phyloP scores from a whole-genome alignment of 1,140 invertebrate species.

The Drosophila biarmipes region DNA sequence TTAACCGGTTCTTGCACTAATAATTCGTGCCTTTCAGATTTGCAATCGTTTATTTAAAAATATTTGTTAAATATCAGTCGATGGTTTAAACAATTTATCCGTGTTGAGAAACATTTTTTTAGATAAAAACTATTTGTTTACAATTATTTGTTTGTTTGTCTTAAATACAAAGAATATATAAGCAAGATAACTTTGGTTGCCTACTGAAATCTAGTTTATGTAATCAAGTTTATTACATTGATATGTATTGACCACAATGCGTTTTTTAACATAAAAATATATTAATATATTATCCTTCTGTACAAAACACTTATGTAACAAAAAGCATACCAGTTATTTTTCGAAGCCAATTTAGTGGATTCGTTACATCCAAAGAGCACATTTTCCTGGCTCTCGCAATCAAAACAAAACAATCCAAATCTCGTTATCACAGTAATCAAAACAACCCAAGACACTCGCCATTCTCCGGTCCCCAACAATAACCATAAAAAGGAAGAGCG shows the following conservation, averaged over 20 bases:
- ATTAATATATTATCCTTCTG: no score
- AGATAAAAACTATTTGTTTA: no score
- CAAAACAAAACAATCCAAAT: conserved; percentile 41
- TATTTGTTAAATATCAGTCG: no score
- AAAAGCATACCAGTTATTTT: background rate
- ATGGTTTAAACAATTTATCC: no score
- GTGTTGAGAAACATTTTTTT: no score
- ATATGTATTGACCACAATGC: no score
- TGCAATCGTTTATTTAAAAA: no score
- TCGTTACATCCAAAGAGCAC: background rate
- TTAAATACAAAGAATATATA: no score
- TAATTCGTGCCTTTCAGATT: background rate
- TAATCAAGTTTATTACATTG: background rate
- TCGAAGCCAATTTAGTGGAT: background rate
- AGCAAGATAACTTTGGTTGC: no score
- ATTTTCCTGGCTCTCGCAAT: conserved; percentile 17
- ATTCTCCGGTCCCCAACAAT: conserved; percentile 25
- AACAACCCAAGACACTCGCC: conserved; percentile 13
- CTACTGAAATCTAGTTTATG: no score
- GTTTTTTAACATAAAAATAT: no score
- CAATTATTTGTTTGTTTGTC: no score
- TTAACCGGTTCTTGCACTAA: background rate
- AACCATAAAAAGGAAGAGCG: conserved; percentile 49
- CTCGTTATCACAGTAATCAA: conserved; percentile 30
- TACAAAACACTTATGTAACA: background rate